Base-by-base conservation (phyloP, 2,113 vertebrate species). In the Mustela nigripes region DNA sequence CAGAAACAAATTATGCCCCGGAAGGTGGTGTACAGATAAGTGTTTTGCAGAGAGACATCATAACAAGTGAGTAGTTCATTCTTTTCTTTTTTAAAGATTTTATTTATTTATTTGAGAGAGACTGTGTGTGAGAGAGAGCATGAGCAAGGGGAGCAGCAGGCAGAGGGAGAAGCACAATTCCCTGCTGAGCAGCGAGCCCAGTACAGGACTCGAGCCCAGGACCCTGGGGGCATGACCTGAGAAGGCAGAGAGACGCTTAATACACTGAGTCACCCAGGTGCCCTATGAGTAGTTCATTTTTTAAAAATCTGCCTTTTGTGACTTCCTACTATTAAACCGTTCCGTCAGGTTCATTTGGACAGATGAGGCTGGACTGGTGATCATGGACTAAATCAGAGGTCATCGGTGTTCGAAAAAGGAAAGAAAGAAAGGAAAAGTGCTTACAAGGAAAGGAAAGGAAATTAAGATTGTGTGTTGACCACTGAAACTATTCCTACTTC, bases 401-500 rank as follows among this genome's bases (percentile, higher is more conserved):
- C 82, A 63, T 73, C 10, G 5, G 28, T 73, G 69, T 79, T 93
- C 86, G 19, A 69, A 48, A 45, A 26, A 60, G 15, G 24, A 83
- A 19, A 48, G 19, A 33, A 63, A 88, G 48, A 81, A 81, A 74
- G 36, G 53, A 74, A 62, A 90, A 90, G 33, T 31, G 48, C 65
- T 39, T 87, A 86, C 6, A 79, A 90, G 21, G 15, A 92, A 94
- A 87, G 80, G 28, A 94, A 18, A 91, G 26, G 33, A 83, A 71
- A 95, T 14, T 60, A 9, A 65, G 4, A 53, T 78, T 62, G 28
- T 74, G n/a, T 73, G 21, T 63, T 95, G 19, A 65, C 65, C 42
- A 81, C 42, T 73, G 63, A 95, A 97, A 90, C 19, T 74, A 94
- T 67, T 96, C 31, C 63, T 50, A 73, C 7, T 67, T 92, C 62